Conservation (phyloP, 2,888 invertebrate genomes). For the Drosophila buzzatii region DNA sequence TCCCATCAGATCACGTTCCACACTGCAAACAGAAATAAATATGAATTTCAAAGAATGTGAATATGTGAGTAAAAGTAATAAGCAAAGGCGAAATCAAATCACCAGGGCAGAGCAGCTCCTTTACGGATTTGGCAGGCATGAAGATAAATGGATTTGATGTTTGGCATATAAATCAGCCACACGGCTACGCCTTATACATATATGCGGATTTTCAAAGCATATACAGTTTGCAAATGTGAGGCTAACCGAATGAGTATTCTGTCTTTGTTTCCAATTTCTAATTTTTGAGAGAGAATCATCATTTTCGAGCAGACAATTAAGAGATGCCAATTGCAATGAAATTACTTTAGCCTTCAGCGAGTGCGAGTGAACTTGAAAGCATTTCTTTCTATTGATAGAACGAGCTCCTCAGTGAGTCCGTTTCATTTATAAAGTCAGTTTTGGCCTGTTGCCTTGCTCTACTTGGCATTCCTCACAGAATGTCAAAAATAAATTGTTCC, state of each 20-base stretch:
- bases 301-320: not conserved
- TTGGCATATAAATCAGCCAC: conserved; percentile 75
- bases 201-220: conserved; percentile 54
- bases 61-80: conserved; percentile 11
- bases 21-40: conserved; percentile 80
- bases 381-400: not conserved
- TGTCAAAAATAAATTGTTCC: conserved; percentile 1
- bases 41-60: conserved; percentile 6
- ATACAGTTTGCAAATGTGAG: conserved; percentile 28
- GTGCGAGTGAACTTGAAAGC: not conserved
- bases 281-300: not conserved
- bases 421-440: not conserved
- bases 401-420: no score
- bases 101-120: conserved; percentile 19
- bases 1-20: conserved; percentile 89
- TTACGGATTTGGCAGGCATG: conserved; percentile 36
- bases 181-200: conserved; percentile 1
- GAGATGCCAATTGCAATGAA: conserved; percentile 1
- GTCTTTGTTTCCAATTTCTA: not conserved
- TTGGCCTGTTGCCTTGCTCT: not conserved
- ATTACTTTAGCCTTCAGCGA: not conserved
- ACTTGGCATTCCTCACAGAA: not conserved
- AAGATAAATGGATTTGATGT: conserved; percentile 81
- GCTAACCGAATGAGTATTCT: conserved; percentile 24
- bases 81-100: conserved; percentile 59